Percentiles rank a stretch among this genome's conserved stretches.
Evolutionary conservation across 2,888 invertebrate species (phyloP).

Genomic region (Anodontia alba): DNA sequence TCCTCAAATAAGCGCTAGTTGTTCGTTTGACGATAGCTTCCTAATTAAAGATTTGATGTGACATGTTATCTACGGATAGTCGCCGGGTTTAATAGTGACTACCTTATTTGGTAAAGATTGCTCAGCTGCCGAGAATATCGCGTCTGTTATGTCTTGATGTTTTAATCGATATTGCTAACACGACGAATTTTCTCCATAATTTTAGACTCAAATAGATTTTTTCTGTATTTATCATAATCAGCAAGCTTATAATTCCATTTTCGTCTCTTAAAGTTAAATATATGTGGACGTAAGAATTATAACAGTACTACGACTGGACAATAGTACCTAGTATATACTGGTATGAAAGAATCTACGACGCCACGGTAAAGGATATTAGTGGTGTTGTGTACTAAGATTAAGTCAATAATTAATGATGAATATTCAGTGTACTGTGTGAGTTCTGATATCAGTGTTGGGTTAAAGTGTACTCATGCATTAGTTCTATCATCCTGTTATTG

Average conservation of each 20-base stretch:
- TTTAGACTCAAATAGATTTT: background rate
- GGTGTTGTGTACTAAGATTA: too few species aligned
- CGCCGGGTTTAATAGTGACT: background rate
- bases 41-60: background rate
- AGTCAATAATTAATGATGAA: too few species aligned
- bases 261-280: background rate
- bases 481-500: too few species aligned
- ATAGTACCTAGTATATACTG: too few species aligned
- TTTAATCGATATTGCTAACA: background rate
- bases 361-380: too few species aligned
- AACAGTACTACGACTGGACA: too few species aligned
- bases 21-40: background rate
- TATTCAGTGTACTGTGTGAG: too few species aligned
- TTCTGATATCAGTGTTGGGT: too few species aligned
- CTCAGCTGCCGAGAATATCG: background rate
- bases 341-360: too few species aligned
- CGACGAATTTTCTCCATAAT: background rate
- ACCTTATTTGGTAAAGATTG: background rate
- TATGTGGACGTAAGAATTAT: too few species aligned
- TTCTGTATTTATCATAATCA: constrained; percentile 1
- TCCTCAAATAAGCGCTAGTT: background rate
- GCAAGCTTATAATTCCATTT: background rate
- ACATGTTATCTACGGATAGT: background rate
- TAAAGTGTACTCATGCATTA: too few species aligned
- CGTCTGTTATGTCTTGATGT: background rate